Evolutionary conservation across 92 coral and sea anemone genomes (phyloP).

Genomic region (Parazoanthus swiftii): DNA sequence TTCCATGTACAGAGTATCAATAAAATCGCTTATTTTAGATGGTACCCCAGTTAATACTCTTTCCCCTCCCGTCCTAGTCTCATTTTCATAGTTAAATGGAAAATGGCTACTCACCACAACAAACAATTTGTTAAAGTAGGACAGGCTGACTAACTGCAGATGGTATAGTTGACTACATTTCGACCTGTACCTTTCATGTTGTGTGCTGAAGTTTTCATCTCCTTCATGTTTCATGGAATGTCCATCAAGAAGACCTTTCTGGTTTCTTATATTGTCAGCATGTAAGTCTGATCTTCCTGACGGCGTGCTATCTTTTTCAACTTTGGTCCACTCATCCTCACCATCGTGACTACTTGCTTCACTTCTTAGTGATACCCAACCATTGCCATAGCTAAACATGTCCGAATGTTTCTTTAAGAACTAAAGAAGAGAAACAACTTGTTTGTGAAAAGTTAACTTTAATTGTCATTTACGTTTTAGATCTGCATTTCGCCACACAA

Average conservation of each 20-base stretch:
- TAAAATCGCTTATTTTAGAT: too few species aligned
- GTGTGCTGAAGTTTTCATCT: neutral
- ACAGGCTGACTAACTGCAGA: too few species aligned
- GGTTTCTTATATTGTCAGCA: neutral
- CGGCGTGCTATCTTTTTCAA: neutral
- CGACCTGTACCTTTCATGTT: constrained; percentile 5
- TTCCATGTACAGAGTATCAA: too few species aligned
- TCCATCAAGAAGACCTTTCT: neutral
- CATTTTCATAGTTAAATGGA: neutral
- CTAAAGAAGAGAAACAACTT: constrained; percentile 38
- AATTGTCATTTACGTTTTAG: too few species aligned
- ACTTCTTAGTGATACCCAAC: constrained; percentile 26
- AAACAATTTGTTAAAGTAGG: too few species aligned
- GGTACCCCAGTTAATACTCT: too few species aligned
- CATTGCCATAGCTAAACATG: constrained; percentile 56
- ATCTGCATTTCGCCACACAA: neutral
- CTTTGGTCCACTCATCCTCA: neutral
- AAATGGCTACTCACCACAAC: too few species aligned
- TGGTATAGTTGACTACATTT: too few species aligned
- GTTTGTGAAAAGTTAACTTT: neutral
- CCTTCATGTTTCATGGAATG: neutral
- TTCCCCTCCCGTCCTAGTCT: neutral
- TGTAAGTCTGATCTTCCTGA: neutral
- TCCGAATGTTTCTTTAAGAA: constrained; percentile 74
- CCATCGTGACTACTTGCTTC: neutral